Evolutionary conservation across 2,888 invertebrate genomes (phyloP).

Genomic region (Lasioglossum vierecki): DNA sequence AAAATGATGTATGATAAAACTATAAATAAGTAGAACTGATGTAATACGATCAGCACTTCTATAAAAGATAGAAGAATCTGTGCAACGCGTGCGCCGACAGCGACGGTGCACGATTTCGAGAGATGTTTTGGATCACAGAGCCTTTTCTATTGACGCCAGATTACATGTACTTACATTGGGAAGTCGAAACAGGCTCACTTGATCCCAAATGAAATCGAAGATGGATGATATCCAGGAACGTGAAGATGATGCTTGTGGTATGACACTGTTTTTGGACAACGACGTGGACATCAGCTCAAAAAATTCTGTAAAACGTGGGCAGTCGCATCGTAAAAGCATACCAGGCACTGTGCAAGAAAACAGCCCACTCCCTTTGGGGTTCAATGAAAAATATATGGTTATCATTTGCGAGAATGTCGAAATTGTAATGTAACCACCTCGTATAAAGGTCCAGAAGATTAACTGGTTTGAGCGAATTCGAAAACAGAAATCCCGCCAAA

Average conservation of each 20-base stretch:
- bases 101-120: constrained; percentile 8
- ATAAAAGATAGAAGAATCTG: constrained; percentile 6
- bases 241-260: constrained; percentile 81
- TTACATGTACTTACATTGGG: constrained; percentile 80
- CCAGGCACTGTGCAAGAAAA: constrained; percentile 30
- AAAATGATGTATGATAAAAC: not conserved
- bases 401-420: constrained; percentile 22
- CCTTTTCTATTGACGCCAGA: constrained; percentile 49
- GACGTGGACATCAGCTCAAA: constrained; percentile 83
- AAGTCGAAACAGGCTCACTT: constrained; percentile 83
- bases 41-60: not conserved
- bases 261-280: constrained; percentile 82
- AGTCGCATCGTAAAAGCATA: constrained; percentile 66
- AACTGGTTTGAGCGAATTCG: constrained; percentile 22
- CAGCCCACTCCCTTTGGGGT: constrained; percentile 50
- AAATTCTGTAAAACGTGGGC: constrained; percentile 80
- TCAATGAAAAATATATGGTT: constrained; percentile 25
- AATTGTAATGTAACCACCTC: constrained; percentile 4
- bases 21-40: not conserved
- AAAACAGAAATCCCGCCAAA: constrained; percentile 60
- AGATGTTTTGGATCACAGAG: constrained; percentile 55
- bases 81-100: not conserved
- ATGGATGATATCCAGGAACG: constrained; percentile 83
- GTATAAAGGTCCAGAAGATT: constrained; percentile 20
- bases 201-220: constrained; percentile 84